Evolutionary conservation across 2,888 invertebrate species (phyloP), one percentile per base, ranked within the genome.

Genomic region (Pandemis corylana): DNA sequence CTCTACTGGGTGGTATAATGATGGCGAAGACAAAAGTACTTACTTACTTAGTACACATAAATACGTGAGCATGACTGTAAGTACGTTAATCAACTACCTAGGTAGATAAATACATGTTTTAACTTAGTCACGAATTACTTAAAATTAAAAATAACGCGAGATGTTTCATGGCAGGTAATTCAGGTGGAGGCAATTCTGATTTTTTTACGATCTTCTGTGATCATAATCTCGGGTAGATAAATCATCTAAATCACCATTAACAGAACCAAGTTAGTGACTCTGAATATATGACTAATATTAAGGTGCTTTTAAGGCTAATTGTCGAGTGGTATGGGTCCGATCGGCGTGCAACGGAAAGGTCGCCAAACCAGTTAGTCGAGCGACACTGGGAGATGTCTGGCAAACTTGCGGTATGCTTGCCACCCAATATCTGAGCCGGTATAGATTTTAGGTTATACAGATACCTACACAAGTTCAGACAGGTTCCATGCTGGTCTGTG

Each of bases 321-420:
- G 70, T 71, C 81, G 81, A 78, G 81, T 84, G 83, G 79, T 80
- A 82, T 80, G 80, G 83, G 81, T 80, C 77, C 82, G 84, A 80
- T 85, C 83, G 80, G 82, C 83, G 85, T 89, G 89, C 88, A 90
- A 84, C 87, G 82, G 85, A 92, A 90, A 91, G 90, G 92, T 92
- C 90, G 89, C 90, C 89, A 90, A 93, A 93, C 93, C 92, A 86
- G 93, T 93, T 92, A 88, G 85, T 78, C 85, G 77, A 87, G 86
- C 87, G 90, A 89, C 90, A 89, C 85, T 80, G 83, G 80, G 83
- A 87, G 82, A 84, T 80, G 85, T 84, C 85, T 84, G 83, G 80
- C 82, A 78, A 75, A 79, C 80, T 79, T 78, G 77, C 77, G 77
- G 75, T 77, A 69, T 76, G 71, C 70, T 71, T 76, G 77, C 79